Percentiles rank a stretch among this genome's conserved stretches.
Conservation (phyloP, 2,113 vertebrate species). For the Gavia stellata region DNA sequence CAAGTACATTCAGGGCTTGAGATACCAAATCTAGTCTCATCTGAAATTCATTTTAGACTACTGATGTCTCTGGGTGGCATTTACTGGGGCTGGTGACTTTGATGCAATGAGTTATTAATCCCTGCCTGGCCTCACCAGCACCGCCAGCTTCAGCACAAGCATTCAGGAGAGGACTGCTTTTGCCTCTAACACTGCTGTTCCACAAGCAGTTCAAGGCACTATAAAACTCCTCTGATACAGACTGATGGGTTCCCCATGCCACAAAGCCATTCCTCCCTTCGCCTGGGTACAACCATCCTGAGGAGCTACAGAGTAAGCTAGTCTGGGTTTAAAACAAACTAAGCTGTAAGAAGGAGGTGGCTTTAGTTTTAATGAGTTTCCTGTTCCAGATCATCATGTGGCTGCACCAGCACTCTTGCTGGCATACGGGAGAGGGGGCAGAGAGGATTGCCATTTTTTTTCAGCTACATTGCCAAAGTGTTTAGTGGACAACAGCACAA, state of each 20-base stretch:
- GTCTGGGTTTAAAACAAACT: background rate
- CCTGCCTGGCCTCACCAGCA: background rate
- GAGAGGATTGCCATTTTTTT: background rate
- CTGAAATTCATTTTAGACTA: background rate
- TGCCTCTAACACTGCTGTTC: background rate
- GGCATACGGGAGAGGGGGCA: background rate
- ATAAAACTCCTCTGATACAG: background rate
- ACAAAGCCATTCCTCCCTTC: background rate
- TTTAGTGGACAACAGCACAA: background rate
- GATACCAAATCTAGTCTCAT: background rate
- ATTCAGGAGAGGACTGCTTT: background rate
- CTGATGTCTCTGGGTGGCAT: background rate
- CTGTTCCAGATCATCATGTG: background rate
- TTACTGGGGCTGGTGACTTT: background rate
- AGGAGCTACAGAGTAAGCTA: background rate
- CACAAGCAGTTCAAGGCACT: background rate
- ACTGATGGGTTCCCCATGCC: background rate
- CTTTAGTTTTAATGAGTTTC: background rate
- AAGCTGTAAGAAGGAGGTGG: background rate
- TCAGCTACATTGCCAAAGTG: background rate
- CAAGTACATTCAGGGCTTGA: background rate
- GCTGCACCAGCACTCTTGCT: background rate
- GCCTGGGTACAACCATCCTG: background rate
- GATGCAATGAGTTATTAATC: background rate
- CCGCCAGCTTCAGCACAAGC: background rate